Conservation (phyloP, 2,888 invertebrate genomes). For the Nomada fucata region DNA sequence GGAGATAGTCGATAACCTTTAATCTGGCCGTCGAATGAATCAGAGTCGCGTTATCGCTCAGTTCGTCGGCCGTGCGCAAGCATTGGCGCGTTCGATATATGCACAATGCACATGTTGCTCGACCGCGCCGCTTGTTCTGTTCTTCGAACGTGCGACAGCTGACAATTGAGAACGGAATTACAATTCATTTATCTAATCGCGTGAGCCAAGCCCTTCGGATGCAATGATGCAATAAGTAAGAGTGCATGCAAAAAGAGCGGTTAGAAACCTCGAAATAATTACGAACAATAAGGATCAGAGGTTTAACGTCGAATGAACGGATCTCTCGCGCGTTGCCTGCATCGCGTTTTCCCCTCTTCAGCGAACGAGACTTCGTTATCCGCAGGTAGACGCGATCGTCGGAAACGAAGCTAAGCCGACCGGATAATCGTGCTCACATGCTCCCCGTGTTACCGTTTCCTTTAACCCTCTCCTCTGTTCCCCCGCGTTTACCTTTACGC, state of each 20-base stretch:
- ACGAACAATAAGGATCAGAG: too few relatives aligned
- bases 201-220: too few relatives aligned
- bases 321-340: conserved; percentile 52
- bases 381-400: conserved; percentile 52
- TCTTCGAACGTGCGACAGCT: conserved; percentile 56
- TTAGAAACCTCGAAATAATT: too few relatives aligned
- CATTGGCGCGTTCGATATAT: conserved; percentile 53
- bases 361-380: conserved; percentile 31
- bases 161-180: conserved; percentile 17
- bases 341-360: background rate
- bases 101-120: conserved; percentile 8
- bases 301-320: conserved; percentile 60
- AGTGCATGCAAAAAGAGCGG: too few relatives aligned
- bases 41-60: conserved; percentile 43
- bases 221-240: too few relatives aligned
- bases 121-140: conserved; percentile 51
- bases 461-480: background rate
- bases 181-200: too few relatives aligned
- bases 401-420: conserved; percentile 41
- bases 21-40: conserved; percentile 47
- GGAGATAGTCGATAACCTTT: conserved; percentile 51
- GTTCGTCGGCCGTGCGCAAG: conserved; percentile 12
- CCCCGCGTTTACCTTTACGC: background rate
- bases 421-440: conserved; percentile 59
- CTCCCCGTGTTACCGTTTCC: conserved; percentile 39